Evolutionary conservation across 2,888 invertebrate genomes (phyloP).

Genomic region (Nomada ruficornis): DNA sequence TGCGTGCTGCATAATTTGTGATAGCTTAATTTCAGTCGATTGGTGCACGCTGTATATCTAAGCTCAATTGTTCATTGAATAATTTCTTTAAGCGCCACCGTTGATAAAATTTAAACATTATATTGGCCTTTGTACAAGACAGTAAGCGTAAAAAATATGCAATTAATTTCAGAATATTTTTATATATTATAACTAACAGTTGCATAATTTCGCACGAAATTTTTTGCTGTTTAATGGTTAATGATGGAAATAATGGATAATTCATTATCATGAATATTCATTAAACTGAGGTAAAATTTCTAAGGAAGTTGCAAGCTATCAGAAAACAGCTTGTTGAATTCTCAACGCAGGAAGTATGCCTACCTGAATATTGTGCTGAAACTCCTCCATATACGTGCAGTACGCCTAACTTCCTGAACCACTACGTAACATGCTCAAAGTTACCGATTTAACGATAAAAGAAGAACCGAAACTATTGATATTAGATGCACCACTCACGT

Average conservation of each 20-base stretch:
- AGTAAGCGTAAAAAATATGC: not conserved
- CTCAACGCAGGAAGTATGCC: not conserved
- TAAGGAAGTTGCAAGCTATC: not conserved
- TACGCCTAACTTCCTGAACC: not conserved
- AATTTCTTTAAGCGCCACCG: not conserved
- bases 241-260: no score
- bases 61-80: conserved; percentile 9
- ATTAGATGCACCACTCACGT: no score
- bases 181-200: no score
- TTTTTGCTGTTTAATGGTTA: no score
- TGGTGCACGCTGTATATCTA: not conserved
- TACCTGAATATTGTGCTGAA: not conserved
- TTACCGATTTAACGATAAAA: not conserved
- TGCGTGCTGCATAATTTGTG: not conserved
- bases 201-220: no score
- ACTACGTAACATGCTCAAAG: not conserved
- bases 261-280: no score
- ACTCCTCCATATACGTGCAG: not conserved
- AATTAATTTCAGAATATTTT: no score
- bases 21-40: not conserved
- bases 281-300: not conserved
- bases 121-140: not conserved
- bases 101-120: not conserved
- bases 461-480: no score
- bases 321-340: not conserved